Percentiles rank a stretch among this genome's conserved stretches.
Evolutionary conservation across 2,888 invertebrate species (phyloP).

Genomic region (Dysmachus trigonus): DNA sequence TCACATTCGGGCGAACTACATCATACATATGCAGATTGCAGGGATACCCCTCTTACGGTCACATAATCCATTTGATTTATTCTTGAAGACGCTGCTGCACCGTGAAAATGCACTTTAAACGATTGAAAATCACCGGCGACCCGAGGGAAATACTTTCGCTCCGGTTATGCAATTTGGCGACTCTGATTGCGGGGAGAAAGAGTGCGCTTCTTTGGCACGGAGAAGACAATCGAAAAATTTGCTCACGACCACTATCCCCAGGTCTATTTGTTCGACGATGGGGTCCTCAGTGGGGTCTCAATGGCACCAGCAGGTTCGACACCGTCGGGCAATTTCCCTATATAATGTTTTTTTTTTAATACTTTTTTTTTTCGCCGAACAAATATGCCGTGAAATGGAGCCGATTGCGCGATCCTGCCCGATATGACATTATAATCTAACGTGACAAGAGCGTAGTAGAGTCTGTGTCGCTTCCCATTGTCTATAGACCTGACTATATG

Average conservation of each 20-base stretch:
- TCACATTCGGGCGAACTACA: neutral
- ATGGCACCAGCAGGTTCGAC: neutral
- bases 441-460: neutral
- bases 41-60: neutral
- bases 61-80: constrained; percentile 22
- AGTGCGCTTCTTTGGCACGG: neutral
- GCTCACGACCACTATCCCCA: constrained; percentile 19
- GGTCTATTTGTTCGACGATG: constrained; percentile 3
- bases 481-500: neutral
- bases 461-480: constrained; percentile 17
- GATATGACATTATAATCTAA: constrained; percentile 17
- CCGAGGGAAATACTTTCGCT: constrained; percentile 26
- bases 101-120: constrained; percentile 28
- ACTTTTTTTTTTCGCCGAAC: neutral
- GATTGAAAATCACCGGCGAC: neutral
- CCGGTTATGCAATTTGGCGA: constrained; percentile 16
- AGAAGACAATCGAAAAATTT: constrained; percentile 21
- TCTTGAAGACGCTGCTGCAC: neutral
- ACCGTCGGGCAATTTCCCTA: neutral
- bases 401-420: neutral
- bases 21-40: neutral
- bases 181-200: neutral
- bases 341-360: neutral
- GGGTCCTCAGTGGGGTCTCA: neutral
- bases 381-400: constrained; percentile 11